A percentile compares a stretch with the other conserved stretches of the same genome.
Evolutionary conservation across 2,113 vertebrate species (phyloP).

Genomic region (Oryzias javanicus): DNA sequence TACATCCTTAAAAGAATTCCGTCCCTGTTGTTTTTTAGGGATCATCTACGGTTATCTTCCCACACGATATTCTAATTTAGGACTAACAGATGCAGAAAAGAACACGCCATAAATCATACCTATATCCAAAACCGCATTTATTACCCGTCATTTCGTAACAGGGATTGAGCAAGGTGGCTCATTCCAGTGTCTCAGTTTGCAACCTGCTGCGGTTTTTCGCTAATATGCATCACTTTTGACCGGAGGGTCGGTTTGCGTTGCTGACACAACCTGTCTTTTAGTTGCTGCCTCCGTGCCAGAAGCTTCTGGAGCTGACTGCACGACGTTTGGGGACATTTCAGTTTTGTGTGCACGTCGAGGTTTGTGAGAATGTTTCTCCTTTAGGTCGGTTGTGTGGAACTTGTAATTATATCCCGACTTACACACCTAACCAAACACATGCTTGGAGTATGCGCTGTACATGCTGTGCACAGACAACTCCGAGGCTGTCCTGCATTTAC

Average conservation of each 20-base stretch:
- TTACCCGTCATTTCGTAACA: conserved; percentile 27
- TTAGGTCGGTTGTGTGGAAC: conserved; percentile 53
- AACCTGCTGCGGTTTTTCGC: conserved; percentile 82
- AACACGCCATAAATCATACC: conserved; percentile 48
- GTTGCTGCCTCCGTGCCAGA: conserved; percentile 80
- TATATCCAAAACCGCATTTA: conserved; percentile 34
- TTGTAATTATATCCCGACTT: conserved; percentile 70
- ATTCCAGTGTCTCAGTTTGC: conserved; percentile 67
- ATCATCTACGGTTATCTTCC: too few relatives aligned
- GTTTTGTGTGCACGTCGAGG: conserved; percentile 4
- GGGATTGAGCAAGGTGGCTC: conserved; percentile 48
- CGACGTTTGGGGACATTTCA: conserved; percentile 79
- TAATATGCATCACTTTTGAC: conserved; percentile 81
- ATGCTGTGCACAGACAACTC: conserved; percentile 16
- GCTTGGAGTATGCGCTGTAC: conserved; percentile 21
- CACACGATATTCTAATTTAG: conserved; percentile 16
- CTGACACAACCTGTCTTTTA: conserved; percentile 88
- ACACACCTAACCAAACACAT: conserved; percentile 69
- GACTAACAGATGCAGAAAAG: conserved; percentile 22
- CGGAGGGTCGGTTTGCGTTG: conserved; percentile 79
- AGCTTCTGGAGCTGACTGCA: conserved; percentile 75
- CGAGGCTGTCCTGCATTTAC: conserved; percentile 16
- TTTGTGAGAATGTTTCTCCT: conserved; percentile 24
- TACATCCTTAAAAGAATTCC: too few relatives aligned
- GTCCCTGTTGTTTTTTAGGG: too few relatives aligned